These are phyloP conservation scores for Melanotaenia nigrans DNA, from an alignment of 2,797 vertebrate species.

Conservation along the genomic window DNA sequence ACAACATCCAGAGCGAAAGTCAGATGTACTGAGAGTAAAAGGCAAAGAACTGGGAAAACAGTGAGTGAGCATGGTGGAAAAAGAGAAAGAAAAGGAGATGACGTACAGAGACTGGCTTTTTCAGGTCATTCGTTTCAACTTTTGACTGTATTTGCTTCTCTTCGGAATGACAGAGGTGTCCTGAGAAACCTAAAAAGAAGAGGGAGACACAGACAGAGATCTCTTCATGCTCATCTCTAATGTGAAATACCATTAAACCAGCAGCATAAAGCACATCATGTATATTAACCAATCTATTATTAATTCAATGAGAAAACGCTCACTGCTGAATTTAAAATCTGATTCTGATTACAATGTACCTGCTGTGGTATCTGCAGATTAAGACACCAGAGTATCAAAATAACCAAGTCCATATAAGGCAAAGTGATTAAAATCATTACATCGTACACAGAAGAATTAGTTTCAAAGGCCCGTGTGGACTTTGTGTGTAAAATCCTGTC, in stretches of 20 bases:
- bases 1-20: slow-evolving; percentile 12
- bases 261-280: slow-evolving; percentile 56
- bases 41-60: slow-evolving; percentile 3
- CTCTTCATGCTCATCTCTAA: slow-evolving; percentile 38
- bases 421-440: slow-evolving; percentile 53
- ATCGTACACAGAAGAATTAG: slow-evolving; percentile 36
- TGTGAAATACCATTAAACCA: slow-evolving; percentile 59
- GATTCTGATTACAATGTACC: slow-evolving; percentile 55
- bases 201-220: slow-evolving; percentile 10
- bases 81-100: slow-evolving; percentile 5
- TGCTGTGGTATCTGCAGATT: slow-evolving; percentile 39
- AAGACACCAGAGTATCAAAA: slow-evolving; percentile 64
- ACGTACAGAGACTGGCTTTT: slow-evolving; percentile 9
- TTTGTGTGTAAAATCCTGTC: slow-evolving; percentile 19
- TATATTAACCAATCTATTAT: slow-evolving; percentile 33
- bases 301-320: slow-evolving; percentile 22
- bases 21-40: slow-evolving; percentile 12
- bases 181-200: slow-evolving; percentile 48
- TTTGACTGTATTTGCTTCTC: slow-evolving; percentile 17
- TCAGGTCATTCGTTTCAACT: slow-evolving; percentile 4
- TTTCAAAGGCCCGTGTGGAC: slow-evolving; percentile 35
- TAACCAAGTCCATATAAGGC: slow-evolving; percentile 70
- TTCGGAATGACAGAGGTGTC: slow-evolving; percentile 32
- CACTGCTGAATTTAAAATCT: slow-evolving; percentile 36
- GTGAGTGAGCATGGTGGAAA: background rate